Percentiles rank a stretch among this genome's conserved stretches.
phyloP scores from a whole-genome alignment of 1,140 invertebrate genomes.

The Drosophila asahinai region DNA sequence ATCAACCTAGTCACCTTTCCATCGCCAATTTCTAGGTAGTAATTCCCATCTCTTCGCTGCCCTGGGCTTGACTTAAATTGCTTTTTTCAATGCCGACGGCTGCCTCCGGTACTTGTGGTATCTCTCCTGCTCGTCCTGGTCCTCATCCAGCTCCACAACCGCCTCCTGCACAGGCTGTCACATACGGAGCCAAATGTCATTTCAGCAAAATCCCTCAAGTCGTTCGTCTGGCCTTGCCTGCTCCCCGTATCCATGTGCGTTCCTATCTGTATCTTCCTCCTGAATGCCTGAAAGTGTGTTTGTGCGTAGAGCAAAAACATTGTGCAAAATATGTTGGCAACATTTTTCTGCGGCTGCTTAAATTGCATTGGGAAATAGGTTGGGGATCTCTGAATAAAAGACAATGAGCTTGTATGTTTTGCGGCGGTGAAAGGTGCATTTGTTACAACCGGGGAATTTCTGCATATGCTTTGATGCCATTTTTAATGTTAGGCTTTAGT shows the following conservation, averaged over 20 bases:
- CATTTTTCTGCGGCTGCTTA: conserved; percentile 73
- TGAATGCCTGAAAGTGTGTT: conserved; percentile 28
- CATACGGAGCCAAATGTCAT: conserved; percentile 84
- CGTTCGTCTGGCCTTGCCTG: conserved; percentile 70
- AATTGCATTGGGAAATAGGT: conserved; percentile 70
- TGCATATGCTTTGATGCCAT: neutral
- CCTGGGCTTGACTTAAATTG: conserved; percentile 77
- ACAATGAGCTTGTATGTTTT: conserved; percentile 62
- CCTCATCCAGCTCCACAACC: conserved; percentile 3
- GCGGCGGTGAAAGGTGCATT: conserved; percentile 30
- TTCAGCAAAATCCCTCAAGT: conserved; percentile 84
- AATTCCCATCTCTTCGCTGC: conserved; percentile 1
- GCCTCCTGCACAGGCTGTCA: conserved; percentile 61
- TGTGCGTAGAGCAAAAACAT: conserved; percentile 52
- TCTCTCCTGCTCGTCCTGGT: conserved; percentile 16
- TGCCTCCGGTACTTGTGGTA: conserved; percentile 29
- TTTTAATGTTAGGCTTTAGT: neutral
- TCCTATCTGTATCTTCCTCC: conserved; percentile 12
- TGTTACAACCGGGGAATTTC: neutral
- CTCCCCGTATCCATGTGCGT: conserved; percentile 22
- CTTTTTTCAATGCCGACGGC: conserved; percentile 79
- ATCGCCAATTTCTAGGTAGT: conserved; percentile 16
- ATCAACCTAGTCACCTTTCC: neutral
- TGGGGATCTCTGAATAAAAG: conserved; percentile 27
- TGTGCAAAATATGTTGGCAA: conserved; percentile 67